Percentiles rank a stretch among this genome's conserved stretches.
These are phyloP conservation scores for Darevskia mixta DNA, from an alignment of 2,797 vertebrate species.

Conservation along the genomic window DNA sequence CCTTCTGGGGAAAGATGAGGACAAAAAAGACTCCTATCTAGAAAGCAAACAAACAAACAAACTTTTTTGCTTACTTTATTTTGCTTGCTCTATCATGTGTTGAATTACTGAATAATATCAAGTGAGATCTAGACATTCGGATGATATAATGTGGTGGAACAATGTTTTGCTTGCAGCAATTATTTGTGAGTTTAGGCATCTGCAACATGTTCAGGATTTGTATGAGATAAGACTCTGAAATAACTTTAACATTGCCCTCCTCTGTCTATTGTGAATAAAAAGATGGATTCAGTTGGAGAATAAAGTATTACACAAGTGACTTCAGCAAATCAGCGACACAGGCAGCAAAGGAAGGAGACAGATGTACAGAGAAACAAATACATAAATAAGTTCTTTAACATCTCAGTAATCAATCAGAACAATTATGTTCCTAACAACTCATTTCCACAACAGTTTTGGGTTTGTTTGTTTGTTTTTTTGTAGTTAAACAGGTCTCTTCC, in stretches of 20 bases:
- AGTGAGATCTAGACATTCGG: neutral
- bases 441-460: constrained; percentile 22
- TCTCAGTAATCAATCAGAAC: neutral
- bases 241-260: neutral
- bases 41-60: constrained; percentile 1
- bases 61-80: neutral
- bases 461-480: constrained; percentile 2
- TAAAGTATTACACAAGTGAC: constrained; percentile 24
- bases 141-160: constrained; percentile 9
- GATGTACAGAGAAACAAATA: constrained; percentile 8
- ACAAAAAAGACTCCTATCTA: neutral
- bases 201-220: neutral
- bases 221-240: neutral
- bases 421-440: constrained; percentile 16
- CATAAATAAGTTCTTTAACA: neutral
- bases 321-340: constrained; percentile 17
- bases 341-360: neutral
- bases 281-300: constrained; percentile 12
- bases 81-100: neutral
- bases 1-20: neutral
- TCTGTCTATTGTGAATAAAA: neutral
- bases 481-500: constrained; percentile 57
- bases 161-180: neutral
- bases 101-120: constrained; percentile 6
- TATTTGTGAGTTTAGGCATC: constrained; percentile 30